Evolutionary conservation across 2,113 vertebrate species (phyloP).

Genomic region (Platanista minor): DNA sequence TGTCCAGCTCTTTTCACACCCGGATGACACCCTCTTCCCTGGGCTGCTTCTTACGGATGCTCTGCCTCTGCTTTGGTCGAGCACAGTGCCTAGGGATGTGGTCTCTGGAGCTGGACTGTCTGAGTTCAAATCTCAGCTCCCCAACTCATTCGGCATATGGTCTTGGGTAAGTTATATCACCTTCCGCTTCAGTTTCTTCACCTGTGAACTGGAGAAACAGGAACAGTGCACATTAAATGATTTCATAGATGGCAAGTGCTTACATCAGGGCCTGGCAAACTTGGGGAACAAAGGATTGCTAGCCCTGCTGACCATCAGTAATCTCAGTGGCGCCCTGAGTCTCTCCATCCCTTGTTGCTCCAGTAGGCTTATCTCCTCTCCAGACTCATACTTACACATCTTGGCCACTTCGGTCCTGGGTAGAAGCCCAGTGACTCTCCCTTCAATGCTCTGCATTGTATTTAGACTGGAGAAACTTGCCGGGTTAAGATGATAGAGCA

Average conservation of each 20-base stretch:
- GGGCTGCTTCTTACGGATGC: rapidly evolving
- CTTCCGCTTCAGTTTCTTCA: not conserved
- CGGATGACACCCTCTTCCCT: not conserved
- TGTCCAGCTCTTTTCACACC: too few species aligned
- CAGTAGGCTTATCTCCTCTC: not conserved
- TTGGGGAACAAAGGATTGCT: rapidly evolving
- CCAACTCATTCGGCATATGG: rapidly evolving
- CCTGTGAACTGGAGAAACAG: too few species aligned
- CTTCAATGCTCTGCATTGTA: rapidly evolving
- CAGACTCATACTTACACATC: rapidly evolving
- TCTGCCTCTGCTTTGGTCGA: not conserved
- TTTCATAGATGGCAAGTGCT: not conserved
- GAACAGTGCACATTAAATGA: not conserved
- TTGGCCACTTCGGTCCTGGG: not conserved
- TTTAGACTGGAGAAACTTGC: too few species aligned
- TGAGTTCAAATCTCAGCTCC: not conserved
- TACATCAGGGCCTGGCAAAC: not conserved
- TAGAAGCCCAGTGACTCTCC: not conserved
- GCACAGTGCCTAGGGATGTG: rapidly evolving
- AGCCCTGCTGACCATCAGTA: rapidly evolving
- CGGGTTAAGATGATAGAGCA: not conserved
- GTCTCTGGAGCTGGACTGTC: not conserved
- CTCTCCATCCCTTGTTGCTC: rapidly evolving
- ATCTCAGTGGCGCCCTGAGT: too few species aligned
- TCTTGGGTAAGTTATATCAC: not conserved